Evolutionary conservation across 2,797 vertebrate species (phyloP), one percentile per base, ranked within the genome.

Genomic region (Sebastes cheni): DNA sequence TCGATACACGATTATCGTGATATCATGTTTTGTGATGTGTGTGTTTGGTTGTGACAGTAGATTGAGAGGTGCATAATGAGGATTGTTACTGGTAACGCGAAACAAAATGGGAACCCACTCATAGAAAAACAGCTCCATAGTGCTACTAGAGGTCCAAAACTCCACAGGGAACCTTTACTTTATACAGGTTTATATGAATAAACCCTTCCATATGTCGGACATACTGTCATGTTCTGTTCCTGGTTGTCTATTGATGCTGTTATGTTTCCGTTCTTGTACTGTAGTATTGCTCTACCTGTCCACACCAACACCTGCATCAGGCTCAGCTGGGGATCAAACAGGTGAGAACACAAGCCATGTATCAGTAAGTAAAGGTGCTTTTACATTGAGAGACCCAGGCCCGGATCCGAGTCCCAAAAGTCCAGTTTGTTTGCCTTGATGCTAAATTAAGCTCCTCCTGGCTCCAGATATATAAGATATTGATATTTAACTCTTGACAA

Each of bases 31-130:
- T 12, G 32, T 0, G 32, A 34, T 32, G 25, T 25, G 25, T 25
- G 25, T 25, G 30, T 34, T 34, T 34, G 32, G 32, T 34, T 34
- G 32, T 34, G 32, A 34, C 32, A 34, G 32, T 10, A 34, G 32
- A 0, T 34, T 34, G 32, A 34, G 9, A 34, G 32, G 0, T 34
- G 32, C 32, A 34, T 34, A 0, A 34, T 34, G 0, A 34, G 9
- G 9, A 34, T 34, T 34, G 32, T 34, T 34, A 34, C 32, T 34
- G 32, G 9, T 34, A 34, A 34, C 32, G 32, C 9, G 0, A 34
- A 34, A 34, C 32, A 34, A 34, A 34, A 34, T 34, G 32, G 32
- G 32, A 34, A 34, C 30, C 29, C 32, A 34, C 32, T 34, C 32
- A 34, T 34, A 34, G 32, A 34, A 34, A 34, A 34, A 34, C 32